A percentile compares a stretch with the other conserved stretches of the same genome.
phyloP scores from a whole-genome alignment of 1,140 invertebrate genomes.

The Drosophila sulfurigaster region DNA sequence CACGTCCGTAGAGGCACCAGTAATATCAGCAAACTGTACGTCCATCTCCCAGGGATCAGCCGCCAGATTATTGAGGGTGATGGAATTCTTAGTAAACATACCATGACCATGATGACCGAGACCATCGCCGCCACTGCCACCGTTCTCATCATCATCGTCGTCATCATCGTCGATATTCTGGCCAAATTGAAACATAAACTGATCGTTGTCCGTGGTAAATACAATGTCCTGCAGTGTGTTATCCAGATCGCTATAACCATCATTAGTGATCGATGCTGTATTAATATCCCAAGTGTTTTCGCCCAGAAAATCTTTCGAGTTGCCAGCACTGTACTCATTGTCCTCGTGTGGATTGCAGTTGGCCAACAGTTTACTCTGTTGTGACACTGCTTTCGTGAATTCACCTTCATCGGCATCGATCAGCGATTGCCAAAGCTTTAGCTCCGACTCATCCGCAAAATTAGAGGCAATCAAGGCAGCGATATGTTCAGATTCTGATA shows the following conservation, averaged over 20 bases:
- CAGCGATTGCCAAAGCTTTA: constrained; percentile 70
- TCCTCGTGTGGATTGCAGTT: constrained; percentile 79
- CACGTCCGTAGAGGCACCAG: constrained; percentile 46
- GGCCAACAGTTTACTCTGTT: constrained; percentile 74
- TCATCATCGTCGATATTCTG: constrained; percentile 77
- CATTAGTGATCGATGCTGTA: constrained; percentile 53
- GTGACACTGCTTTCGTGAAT: constrained; percentile 65
- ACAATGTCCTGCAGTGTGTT: constrained; percentile 71
- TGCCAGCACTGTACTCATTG: constrained; percentile 57
- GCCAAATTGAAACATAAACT: constrained; percentile 72
- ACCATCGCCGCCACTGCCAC: constrained; percentile 58
- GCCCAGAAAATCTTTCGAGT: constrained; percentile 63
- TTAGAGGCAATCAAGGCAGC: constrained; percentile 76
- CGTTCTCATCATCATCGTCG: constrained; percentile 69
- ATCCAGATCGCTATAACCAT: constrained; percentile 65
- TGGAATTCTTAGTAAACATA: constrained; percentile 67
- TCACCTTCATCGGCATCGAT: constrained; percentile 76
- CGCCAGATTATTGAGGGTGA: constrained; percentile 60
- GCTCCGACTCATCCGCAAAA: constrained; percentile 64
- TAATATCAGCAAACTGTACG: constrained; percentile 69
- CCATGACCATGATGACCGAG: constrained; percentile 46
- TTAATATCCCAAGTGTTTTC: constrained; percentile 63
- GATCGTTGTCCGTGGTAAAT: constrained; percentile 72
- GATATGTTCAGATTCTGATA: constrained; percentile 83
- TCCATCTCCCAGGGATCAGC: constrained; percentile 76